Percentiles rank a stretch among this genome's conserved stretches.
These are phyloP conservation scores for Chironomus striatipennis DNA, from an alignment of 1,140 invertebrate species.

Conservation along the genomic window DNA sequence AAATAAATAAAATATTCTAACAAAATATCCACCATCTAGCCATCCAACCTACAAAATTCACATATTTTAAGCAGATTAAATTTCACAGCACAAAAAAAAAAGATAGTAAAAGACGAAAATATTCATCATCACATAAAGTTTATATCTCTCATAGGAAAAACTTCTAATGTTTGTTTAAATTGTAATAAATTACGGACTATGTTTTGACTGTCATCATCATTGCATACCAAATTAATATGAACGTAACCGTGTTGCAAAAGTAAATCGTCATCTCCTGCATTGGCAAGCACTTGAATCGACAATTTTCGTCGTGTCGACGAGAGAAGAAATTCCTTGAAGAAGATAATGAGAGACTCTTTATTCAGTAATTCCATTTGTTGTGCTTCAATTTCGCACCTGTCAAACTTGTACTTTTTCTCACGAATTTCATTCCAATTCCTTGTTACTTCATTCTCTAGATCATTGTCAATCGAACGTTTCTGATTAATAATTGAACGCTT, in stretches of 20 bases:
- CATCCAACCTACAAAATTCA: no score
- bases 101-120: neutral
- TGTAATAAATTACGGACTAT: neutral
- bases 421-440: conserved; percentile 20
- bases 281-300: conserved; percentile 49
- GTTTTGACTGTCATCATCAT: neutral
- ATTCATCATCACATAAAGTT: neutral
- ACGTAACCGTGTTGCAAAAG: neutral
- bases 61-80: no score
- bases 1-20: no score
- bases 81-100: no score
- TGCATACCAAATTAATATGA: neutral
- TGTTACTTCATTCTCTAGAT: neutral
- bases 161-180: conserved; percentile 9
- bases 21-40: no score
- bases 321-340: conserved; percentile 48
- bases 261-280: neutral
- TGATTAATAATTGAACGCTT: conserved; percentile 5
- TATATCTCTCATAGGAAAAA: neutral
- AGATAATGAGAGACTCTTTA: conserved; percentile 48
- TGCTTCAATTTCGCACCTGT: conserved; percentile 35
- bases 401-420: neutral
- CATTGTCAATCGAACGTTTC: conserved; percentile 1
- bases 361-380: conserved; percentile 43
- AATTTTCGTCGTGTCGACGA: conserved; percentile 54